A percentile compares a stretch with the other conserved stretches of the same genome.
Conservation (phyloP, 2,113 vertebrate genomes). For the Papio anubis region DNA sequence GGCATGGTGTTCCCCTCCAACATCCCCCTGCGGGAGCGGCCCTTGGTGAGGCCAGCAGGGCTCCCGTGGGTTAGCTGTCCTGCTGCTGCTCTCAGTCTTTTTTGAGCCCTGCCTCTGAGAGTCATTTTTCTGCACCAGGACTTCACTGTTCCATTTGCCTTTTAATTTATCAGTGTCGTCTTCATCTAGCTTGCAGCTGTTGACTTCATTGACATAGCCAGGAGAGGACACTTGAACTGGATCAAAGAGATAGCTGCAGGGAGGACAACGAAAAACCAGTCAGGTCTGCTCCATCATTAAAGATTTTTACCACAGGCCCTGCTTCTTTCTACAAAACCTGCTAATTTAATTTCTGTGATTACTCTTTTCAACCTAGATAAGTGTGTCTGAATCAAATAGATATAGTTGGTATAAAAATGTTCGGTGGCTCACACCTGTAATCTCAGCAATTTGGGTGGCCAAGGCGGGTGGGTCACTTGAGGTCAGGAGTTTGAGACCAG, state of each 20-base stretch:
- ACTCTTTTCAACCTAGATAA: background rate
- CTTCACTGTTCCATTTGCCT: conserved; percentile 56
- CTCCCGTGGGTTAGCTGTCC: background rate
- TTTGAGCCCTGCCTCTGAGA: conserved; percentile 44
- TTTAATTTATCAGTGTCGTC: conserved; percentile 71
- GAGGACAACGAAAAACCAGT: background rate
- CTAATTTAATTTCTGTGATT: background rate
- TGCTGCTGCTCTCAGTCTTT: conserved; percentile 27
- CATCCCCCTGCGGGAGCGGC: background rate
- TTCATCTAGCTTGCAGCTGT: conserved; percentile 76
- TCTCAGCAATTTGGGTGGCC: too few relatives aligned
- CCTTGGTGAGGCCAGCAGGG: background rate
- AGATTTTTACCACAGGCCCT: background rate
- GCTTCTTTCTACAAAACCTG: background rate
- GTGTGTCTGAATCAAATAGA: background rate
- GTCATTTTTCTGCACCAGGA: conserved; percentile 55
- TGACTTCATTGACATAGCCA: conserved; percentile 80
- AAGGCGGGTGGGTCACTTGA: too few relatives aligned
- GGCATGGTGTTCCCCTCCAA: background rate
- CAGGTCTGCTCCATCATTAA: too few relatives aligned
- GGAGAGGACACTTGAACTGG: conserved; percentile 78
- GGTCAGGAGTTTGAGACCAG: too few relatives aligned
- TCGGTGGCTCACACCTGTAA: too few relatives aligned
- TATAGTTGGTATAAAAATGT: background rate
- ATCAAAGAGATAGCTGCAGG: conserved; percentile 85